These are phyloP conservation scores for Megalops cyprinoides DNA, from an alignment of 2,797 vertebrate species.

Conservation along the genomic window DNA sequence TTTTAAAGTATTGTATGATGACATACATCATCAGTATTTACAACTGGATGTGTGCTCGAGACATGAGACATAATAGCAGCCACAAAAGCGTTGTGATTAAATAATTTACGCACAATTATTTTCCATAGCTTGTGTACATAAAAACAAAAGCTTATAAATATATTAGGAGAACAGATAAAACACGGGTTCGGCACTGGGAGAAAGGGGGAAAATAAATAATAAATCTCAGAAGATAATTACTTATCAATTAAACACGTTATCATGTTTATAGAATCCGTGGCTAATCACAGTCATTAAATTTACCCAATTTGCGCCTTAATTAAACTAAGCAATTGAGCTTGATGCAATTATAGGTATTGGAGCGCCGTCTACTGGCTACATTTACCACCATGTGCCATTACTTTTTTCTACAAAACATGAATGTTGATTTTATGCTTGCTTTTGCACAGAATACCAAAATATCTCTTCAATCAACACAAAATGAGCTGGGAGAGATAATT, in stretches of 20 bases:
- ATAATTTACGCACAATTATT: slow-evolving; percentile 70
- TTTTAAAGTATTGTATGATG: background rate
- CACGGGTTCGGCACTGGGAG: slow-evolving; percentile 54
- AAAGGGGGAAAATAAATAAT: slow-evolving; percentile 68
- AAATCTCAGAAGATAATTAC: slow-evolving; percentile 72
- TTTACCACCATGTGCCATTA: slow-evolving; percentile 1
- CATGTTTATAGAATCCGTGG: slow-evolving; percentile 87
- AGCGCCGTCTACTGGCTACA: slow-evolving; percentile 78
- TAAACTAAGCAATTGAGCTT: slow-evolving; percentile 81
- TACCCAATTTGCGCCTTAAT: slow-evolving; percentile 97
- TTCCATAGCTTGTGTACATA: slow-evolving; percentile 70
- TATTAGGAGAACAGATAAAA: slow-evolving; percentile 5
- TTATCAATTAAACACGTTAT: slow-evolving; percentile 90
- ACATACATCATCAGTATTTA: background rate
- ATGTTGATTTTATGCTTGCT: slow-evolving; percentile 15
- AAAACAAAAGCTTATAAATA: slow-evolving; percentile 64
- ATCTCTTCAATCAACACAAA: slow-evolving; percentile 21
- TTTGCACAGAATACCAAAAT: background rate
- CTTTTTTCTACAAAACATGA: slow-evolving; percentile 9
- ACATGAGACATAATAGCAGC: slow-evolving; percentile 46
- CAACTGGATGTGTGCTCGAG: slow-evolving; percentile 48
- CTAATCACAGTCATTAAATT: slow-evolving; percentile 97
- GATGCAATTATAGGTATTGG: slow-evolving; percentile 63
- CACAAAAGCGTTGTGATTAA: slow-evolving; percentile 28
- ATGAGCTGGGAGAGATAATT: background rate